Evolutionary conservation across 1,140 invertebrate genomes (phyloP).

Genomic region (Tribolium madens): DNA sequence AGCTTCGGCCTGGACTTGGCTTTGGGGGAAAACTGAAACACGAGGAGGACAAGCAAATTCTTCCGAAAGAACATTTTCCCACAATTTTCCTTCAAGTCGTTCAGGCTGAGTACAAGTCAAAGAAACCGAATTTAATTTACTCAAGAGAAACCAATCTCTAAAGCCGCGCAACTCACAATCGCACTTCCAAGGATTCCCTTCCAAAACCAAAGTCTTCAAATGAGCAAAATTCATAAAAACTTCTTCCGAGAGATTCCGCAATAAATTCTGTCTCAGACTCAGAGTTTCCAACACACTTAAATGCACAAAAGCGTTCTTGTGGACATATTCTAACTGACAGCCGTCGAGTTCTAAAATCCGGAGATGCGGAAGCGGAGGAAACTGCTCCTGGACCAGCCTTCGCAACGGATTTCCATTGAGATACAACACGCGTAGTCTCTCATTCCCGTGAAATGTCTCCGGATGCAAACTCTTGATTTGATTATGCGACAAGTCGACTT

Average conservation of each 20-base stretch:
- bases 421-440: constrained; percentile 76
- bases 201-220: constrained; percentile 82
- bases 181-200: constrained; percentile 91
- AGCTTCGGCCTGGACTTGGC: constrained; percentile 74
- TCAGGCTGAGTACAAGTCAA: constrained; percentile 74
- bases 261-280: constrained; percentile 77
- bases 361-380: constrained; percentile 79
- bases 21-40: constrained; percentile 64
- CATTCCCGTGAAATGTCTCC: constrained; percentile 81
- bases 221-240: constrained; percentile 75
- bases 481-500: constrained; percentile 87
- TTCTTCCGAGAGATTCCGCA: constrained; percentile 74
- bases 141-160: constrained; percentile 81
- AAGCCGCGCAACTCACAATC: constrained; percentile 87
- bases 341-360: constrained; percentile 80
- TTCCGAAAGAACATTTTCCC: constrained; percentile 74
- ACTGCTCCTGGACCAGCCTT: constrained; percentile 74
- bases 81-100: constrained; percentile 71
- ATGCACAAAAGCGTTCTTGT: constrained; percentile 78
- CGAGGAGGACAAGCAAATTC: constrained; percentile 83
- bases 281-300: constrained; percentile 77
- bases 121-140: constrained; percentile 76
- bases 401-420: constrained; percentile 80
- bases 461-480: constrained; percentile 75
- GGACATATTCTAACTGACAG: constrained; percentile 79